Percentiles rank a stretch among this genome's conserved stretches.
Conservation (phyloP, 2,888 invertebrate genomes). For the Ectemnius cavifrons region DNA sequence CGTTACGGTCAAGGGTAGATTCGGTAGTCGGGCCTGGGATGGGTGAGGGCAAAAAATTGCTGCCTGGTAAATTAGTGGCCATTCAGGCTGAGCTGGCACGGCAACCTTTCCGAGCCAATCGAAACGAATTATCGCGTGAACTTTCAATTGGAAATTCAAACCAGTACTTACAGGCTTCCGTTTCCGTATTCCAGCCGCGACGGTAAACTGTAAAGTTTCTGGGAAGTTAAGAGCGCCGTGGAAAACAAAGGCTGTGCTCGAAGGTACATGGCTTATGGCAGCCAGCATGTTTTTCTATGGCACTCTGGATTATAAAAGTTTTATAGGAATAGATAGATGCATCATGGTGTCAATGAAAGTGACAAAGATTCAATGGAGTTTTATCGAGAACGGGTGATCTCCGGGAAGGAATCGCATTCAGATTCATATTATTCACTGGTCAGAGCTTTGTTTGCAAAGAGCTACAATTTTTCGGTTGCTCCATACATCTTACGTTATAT, state of each 20-base stretch:
- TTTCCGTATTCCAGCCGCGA: slow-evolving; percentile 50
- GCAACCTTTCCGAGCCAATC: slow-evolving; percentile 47
- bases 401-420: neutral
- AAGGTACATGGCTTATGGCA: no score
- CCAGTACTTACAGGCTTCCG: slow-evolving; percentile 47
- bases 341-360: no score
- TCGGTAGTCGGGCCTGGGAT: no score
- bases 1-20: slow-evolving; percentile 4
- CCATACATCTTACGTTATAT: slow-evolving; percentile 19
- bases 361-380: no score
- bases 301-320: slow-evolving; percentile 10
- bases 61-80: slow-evolving; percentile 47
- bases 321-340: no score
- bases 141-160: slow-evolving; percentile 64
- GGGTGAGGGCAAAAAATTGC: slow-evolving; percentile 19
- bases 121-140: slow-evolving; percentile 60
- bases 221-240: slow-evolving; percentile 52
- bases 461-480: slow-evolving; percentile 17
- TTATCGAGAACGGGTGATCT: no score
- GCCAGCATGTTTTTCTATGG: no score
- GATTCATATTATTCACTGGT: slow-evolving; percentile 16
- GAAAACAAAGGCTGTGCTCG: slow-evolving; percentile 17
- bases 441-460: slow-evolving; percentile 12
- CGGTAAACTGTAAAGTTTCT: slow-evolving; percentile 51
- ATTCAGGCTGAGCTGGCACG: slow-evolving; percentile 49